phyloP scores from a whole-genome alignment of 1,140 invertebrate genomes.

The Aphelenchoides besseyi region DNA sequence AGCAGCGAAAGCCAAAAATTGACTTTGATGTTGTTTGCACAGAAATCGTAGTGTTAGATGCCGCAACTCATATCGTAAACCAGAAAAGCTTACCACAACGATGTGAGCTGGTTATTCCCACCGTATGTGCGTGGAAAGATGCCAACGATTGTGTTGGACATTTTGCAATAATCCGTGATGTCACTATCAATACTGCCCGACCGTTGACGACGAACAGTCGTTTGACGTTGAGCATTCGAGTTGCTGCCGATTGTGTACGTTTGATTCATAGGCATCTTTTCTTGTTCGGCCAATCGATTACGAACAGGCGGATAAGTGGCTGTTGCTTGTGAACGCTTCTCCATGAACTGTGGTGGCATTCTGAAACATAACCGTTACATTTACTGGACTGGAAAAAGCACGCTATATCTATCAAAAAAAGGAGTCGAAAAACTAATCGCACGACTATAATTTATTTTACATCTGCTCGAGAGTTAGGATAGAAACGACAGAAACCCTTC shows the following conservation, averaged over 20 bases:
- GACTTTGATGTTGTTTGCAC: background rate
- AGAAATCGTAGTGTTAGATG: background rate
- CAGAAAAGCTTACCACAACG: constrained; percentile 27
- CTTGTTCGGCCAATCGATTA: constrained; percentile 35
- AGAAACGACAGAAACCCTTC: too few relatives aligned
- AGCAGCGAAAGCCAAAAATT: constrained; percentile 3
- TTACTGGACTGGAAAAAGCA: too few relatives aligned
- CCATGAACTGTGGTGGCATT: background rate
- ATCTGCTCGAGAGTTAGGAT: too few relatives aligned
- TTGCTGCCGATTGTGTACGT: constrained; percentile 36
- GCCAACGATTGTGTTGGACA: background rate
- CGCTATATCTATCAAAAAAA: too few relatives aligned
- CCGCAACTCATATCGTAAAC: constrained; percentile 15
- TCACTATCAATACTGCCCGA: constrained; percentile 39
- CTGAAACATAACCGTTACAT: too few relatives aligned
- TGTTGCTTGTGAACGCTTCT: background rate
- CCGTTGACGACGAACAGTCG: constrained; percentile 19
- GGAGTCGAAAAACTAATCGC: too few relatives aligned
- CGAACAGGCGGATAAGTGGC: constrained; percentile 31
- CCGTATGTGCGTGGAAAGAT: constrained; percentile 10
- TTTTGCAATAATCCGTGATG: constrained; percentile 36
- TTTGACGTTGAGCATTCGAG: background rate
- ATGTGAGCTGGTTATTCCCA: background rate
- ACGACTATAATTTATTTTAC: too few relatives aligned
- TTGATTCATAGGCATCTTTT: constrained; percentile 36